A percentile compares a stretch with the other conserved stretches of the same genome.
These are phyloP conservation scores for Ichneumon xanthorius DNA, from an alignment of 2,888 invertebrate genomes.

Conservation along the genomic window DNA sequence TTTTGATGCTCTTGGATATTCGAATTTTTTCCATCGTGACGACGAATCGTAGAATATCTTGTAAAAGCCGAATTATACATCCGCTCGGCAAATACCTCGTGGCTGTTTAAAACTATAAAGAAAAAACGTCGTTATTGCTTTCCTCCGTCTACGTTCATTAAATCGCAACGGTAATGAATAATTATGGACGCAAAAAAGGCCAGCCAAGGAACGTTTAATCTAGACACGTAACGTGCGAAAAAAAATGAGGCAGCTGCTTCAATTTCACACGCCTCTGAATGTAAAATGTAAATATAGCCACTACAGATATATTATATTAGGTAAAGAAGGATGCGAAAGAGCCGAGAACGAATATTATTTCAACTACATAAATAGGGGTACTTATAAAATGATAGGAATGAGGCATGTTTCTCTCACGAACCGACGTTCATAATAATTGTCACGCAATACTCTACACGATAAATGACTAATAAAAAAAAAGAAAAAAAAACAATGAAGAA, in stretches of 20 bases:
- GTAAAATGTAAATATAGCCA: constrained; percentile 68
- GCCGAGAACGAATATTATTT: constrained; percentile 59
- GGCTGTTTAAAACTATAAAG: neutral
- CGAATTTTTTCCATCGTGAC: neutral
- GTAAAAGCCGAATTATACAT: neutral
- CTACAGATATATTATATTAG: constrained; percentile 38
- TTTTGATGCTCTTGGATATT: neutral
- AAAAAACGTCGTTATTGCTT: neutral
- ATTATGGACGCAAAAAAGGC: constrained; percentile 1
- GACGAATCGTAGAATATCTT: constrained; percentile 13
- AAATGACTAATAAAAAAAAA: constrained; percentile 65
- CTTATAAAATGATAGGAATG: constrained; percentile 51
- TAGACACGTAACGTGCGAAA: constrained; percentile 17
- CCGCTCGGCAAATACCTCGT: constrained; percentile 19
- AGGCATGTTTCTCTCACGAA: constrained; percentile 52
- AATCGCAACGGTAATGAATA: constrained; percentile 6
- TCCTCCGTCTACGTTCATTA: constrained; percentile 38
- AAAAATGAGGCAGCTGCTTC: constrained; percentile 8
- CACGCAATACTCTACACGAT: constrained; percentile 73
- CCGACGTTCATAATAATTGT: constrained; percentile 70
- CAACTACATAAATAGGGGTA: constrained; percentile 56
- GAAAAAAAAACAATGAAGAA: constrained; percentile 17
- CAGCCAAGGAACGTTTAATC: neutral
- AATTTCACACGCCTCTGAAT: constrained; percentile 52
- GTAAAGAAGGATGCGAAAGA: constrained; percentile 4